A percentile compares a stretch with the other conserved stretches of the same genome.
Evolutionary conservation across 37 sponge, comb jelly and placozoan species (phyloP).

Genomic region (Theonella swinhoei): DNA sequence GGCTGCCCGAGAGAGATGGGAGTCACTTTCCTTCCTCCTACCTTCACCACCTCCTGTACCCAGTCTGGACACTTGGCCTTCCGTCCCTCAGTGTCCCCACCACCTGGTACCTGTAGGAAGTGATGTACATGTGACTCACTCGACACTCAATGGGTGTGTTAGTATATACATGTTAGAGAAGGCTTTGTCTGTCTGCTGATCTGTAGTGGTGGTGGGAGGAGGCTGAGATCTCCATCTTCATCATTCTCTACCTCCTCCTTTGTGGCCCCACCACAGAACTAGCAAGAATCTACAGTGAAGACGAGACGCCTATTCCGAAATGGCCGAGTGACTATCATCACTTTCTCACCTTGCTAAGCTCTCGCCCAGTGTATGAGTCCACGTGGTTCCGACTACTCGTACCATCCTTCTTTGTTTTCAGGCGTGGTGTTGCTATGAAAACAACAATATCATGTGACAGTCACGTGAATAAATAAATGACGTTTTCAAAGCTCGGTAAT

Average conservation of each 20-base stretch:
- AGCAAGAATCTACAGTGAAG: slow-evolving; percentile 38
- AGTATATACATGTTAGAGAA: too few relatives aligned
- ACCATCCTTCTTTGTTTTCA: slow-evolving; percentile 58
- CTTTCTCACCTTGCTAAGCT: slow-evolving; percentile 68
- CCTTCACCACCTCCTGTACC: slow-evolving; percentile 57
- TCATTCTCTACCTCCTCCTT: slow-evolving; percentile 27
- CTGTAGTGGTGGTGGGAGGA: neutral
- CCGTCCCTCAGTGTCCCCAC: slow-evolving; percentile 72
- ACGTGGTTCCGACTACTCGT: slow-evolving; percentile 80
- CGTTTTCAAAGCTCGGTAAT: too few relatives aligned
- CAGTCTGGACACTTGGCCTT: slow-evolving; percentile 60
- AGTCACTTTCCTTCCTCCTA: neutral
- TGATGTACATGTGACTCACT: neutral
- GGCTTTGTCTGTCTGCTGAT: too few relatives aligned
- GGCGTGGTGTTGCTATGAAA: neutral
- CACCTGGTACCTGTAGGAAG: slow-evolving; percentile 65
- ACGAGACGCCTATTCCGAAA: too few relatives aligned
- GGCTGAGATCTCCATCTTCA: slow-evolving; percentile 40
- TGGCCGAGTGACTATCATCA: too few relatives aligned
- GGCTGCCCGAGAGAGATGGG: neutral
- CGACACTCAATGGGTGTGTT: too few relatives aligned
- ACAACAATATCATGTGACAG: neutral
- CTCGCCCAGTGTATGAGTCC: slow-evolving; percentile 73
- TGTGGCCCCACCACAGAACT: slow-evolving; percentile 64
- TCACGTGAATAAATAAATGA: slow-evolving; percentile 7